phyloP scores from a whole-genome alignment of 2,797 vertebrate genomes.

The Enteromius thamalakanensis region DNA sequence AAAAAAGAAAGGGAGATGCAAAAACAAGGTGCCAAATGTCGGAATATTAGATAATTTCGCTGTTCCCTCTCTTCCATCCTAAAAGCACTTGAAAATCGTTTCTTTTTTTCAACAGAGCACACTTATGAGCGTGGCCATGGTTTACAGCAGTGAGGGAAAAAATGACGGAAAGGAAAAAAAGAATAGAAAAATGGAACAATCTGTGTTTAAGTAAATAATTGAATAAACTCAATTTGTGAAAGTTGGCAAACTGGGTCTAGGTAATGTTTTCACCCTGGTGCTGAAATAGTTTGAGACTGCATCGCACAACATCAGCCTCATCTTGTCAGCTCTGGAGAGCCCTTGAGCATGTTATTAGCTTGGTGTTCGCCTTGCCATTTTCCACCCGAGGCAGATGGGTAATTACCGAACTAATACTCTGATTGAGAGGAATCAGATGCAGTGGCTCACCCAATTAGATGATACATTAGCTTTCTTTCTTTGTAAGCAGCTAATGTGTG shows the following conservation, averaged over 20 bases:
- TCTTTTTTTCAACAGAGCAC: slow-evolving; percentile 68
- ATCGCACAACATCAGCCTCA: slow-evolving; percentile 86
- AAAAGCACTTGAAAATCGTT: slow-evolving; percentile 55
- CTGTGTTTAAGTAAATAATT: slow-evolving; percentile 89
- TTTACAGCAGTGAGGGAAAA: slow-evolving; percentile 56
- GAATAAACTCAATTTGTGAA: slow-evolving; percentile 87
- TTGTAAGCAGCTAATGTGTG: slow-evolving; percentile 92
- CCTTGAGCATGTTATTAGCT: slow-evolving; percentile 95
- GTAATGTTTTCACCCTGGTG: slow-evolving; percentile 86
- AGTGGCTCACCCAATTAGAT: slow-evolving; percentile 96
- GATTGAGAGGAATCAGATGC: slow-evolving; percentile 99
- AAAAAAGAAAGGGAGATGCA: not conserved
- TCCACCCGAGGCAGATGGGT: slow-evolving; percentile 99
- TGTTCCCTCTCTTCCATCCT: slow-evolving; percentile 38
- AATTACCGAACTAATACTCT: slow-evolving; percentile 99
- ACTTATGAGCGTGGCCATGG: slow-evolving; percentile 75
- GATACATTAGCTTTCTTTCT: slow-evolving; percentile 96
- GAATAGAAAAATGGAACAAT: slow-evolving; percentile 79
- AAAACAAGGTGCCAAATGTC: slow-evolving; percentile 35
- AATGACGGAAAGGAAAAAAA: slow-evolving; percentile 65
- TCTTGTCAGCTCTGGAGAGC: slow-evolving; percentile 90
- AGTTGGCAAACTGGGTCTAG: slow-evolving; percentile 86
- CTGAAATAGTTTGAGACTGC: slow-evolving; percentile 88
- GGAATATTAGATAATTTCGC: slow-evolving; percentile 18
- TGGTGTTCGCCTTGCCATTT: slow-evolving; percentile 93